Percentiles rank a stretch among this genome's conserved stretches.
Conservation (phyloP, 2,797 vertebrate species). For the Apogon hyalosoma region DNA sequence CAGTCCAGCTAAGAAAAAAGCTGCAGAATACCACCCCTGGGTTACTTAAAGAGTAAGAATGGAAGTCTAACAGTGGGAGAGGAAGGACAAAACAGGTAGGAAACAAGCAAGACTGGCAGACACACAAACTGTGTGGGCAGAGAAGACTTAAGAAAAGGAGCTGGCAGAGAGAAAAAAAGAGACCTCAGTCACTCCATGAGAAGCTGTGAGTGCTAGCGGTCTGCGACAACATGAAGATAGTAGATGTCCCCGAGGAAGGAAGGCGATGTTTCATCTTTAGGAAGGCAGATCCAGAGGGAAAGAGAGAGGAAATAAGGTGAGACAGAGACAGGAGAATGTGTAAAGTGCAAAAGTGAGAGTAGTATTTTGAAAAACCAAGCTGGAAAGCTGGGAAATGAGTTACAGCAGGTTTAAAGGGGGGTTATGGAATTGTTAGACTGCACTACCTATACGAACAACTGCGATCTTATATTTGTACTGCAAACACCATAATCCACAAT, state of each 20-base stretch:
- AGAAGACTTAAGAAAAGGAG: constrained; percentile 26
- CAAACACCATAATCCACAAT: neutral
- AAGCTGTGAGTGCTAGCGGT: constrained; percentile 99
- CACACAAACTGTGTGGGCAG: constrained; percentile 49
- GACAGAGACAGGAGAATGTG: constrained; percentile 39
- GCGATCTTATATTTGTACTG: neutral
- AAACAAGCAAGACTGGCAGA: constrained; percentile 69
- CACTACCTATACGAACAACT: neutral
- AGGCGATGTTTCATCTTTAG: constrained; percentile 95
- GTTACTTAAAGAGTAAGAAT: constrained; percentile 29
- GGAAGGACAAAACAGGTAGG: constrained; percentile 63
- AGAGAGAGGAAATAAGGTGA: constrained; percentile 73
- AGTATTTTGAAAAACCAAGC: constrained; percentile 28
- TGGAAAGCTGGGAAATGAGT: constrained; percentile 16
- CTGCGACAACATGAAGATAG: constrained; percentile 99
- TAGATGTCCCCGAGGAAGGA: constrained; percentile 98
- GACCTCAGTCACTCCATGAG: constrained; percentile 99
- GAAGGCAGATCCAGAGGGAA: constrained; percentile 70
- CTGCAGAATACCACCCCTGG: constrained; percentile 6
- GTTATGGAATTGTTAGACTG: neutral
- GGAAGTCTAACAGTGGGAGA: constrained; percentile 61
- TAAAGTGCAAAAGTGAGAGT: constrained; percentile 24
- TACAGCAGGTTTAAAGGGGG: neutral
- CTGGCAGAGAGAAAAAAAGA: constrained; percentile 76
- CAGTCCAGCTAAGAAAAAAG: constrained; percentile 17